phyloP scores from a whole-genome alignment of 2,113 vertebrate species.

The Numida meleagris region DNA sequence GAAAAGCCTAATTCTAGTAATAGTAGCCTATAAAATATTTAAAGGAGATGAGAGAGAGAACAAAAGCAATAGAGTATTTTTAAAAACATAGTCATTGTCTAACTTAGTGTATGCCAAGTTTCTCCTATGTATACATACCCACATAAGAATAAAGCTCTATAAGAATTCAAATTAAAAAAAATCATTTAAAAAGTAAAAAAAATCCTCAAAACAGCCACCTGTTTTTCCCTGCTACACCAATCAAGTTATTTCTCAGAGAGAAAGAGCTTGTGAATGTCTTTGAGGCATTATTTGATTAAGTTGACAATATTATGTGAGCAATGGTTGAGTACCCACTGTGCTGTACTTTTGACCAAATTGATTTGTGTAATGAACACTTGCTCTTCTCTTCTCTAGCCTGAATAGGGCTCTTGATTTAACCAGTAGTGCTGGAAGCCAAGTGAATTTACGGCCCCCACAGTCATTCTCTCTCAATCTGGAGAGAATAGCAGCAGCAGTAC shows the following conservation, averaged over 20 bases:
- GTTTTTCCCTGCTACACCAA: constrained; percentile 68
- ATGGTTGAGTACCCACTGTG: constrained; percentile 80
- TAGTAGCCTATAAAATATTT: not conserved
- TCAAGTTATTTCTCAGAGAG: constrained; percentile 74
- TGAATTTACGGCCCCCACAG: constrained; percentile 79
- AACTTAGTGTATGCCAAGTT: not conserved
- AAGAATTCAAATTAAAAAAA: constrained; percentile 38
- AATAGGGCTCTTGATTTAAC: constrained; percentile 83
- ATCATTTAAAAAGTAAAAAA: constrained; percentile 12
- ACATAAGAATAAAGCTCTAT: not conserved
- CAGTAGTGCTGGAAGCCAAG: constrained; percentile 72
- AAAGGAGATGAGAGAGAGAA: not conserved
- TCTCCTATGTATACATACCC: not conserved
- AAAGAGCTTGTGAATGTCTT: constrained; percentile 78
- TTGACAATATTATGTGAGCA: constrained; percentile 82
- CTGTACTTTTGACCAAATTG: constrained; percentile 85
- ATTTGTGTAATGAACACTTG: constrained; percentile 85
- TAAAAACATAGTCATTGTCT: fast-evolving
- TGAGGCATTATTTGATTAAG: constrained; percentile 85
- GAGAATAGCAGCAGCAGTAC: constrained; percentile 74
- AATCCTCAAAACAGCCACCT: constrained; percentile 37
- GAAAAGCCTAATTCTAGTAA: not conserved
- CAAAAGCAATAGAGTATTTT: not conserved
- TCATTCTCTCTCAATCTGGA: constrained; percentile 77
- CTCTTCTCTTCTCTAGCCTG: constrained; percentile 79